These are phyloP conservation scores for Portevinia maculata DNA, from an alignment of 2,888 invertebrate species.

Conservation along the genomic window DNA sequence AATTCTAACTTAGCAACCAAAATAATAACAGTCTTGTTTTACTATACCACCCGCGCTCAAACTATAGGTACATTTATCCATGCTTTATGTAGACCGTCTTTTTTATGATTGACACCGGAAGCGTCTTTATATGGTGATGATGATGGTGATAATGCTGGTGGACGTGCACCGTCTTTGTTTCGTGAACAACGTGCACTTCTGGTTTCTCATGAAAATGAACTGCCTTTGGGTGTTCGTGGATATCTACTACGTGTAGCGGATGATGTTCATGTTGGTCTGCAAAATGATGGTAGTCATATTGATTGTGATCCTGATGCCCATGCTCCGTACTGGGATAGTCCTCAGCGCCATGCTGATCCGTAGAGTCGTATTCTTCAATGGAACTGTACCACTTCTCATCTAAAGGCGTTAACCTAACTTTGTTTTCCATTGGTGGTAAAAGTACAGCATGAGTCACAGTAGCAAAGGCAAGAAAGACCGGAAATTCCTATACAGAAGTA, in stretches of 20 bases:
- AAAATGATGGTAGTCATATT: conserved; percentile 54
- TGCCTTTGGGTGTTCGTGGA: conserved; percentile 26
- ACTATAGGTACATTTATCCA: conserved; percentile 20
- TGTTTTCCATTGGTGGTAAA: conserved; percentile 18
- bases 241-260: conserved; percentile 6
- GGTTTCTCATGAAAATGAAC: conserved; percentile 38
- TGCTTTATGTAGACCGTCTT: conserved; percentile 58
- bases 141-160: conserved; percentile 67
- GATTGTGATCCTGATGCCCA: conserved; percentile 45
- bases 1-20: conserved; percentile 1
- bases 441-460: conserved; percentile 9
- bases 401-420: conserved; percentile 23
- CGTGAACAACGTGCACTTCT: conserved; percentile 25
- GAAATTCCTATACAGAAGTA: conserved; percentile 11
- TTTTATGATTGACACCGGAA: conserved; percentile 62
- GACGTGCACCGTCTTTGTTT: conserved; percentile 45
- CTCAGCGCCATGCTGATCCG: conserved; percentile 19
- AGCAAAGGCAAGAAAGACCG: conserved; percentile 12
- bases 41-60: not conserved
- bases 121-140: conserved; percentile 50
- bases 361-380: conserved; percentile 31
- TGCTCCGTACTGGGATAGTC: conserved; percentile 31
- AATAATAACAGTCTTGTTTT: conserved; percentile 29
- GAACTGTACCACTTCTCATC: conserved; percentile 51
- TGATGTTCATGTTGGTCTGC: conserved; percentile 48